Evolutionary conservation across 2,797 vertebrate species (phyloP).

Genomic region (Ceryle rudis): DNA sequence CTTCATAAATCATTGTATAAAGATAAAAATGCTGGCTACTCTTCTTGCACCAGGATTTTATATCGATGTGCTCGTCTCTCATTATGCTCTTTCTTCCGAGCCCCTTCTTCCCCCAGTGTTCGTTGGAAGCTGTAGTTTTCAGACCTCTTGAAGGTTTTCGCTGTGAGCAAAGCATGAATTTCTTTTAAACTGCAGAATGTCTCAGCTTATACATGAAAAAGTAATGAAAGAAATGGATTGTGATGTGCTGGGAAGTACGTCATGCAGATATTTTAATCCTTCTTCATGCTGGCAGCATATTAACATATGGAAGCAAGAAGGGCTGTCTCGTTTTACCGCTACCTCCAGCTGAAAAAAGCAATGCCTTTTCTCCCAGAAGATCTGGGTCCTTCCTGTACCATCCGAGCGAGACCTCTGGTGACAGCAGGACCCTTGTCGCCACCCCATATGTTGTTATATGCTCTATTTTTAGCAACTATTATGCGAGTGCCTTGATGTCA

Average conservation of each 20-base stretch:
- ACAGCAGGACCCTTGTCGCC: background rate
- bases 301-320: constrained; percentile 33
- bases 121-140: background rate
- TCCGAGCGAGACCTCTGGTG: background rate
- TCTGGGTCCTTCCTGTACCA: background rate
- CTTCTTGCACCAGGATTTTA: constrained; percentile 8
- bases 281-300: constrained; percentile 20
- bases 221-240: constrained; percentile 42
- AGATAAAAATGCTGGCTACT: constrained; percentile 39
- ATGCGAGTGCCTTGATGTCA: constrained; percentile 67
- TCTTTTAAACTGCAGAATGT: background rate
- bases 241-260: constrained; percentile 53
- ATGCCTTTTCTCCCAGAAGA: background rate
- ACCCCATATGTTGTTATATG: background rate
- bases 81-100: background rate
- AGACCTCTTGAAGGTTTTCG: background rate
- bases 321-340: background rate
- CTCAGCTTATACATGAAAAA: constrained; percentile 42
- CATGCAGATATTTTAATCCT: constrained; percentile 64
- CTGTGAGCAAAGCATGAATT: background rate
- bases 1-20: constrained; percentile 15
- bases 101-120: background rate
- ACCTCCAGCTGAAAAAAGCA: constrained; percentile 22
- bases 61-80: background rate
- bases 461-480: constrained; percentile 67